Conservation (phyloP, 1,140 invertebrate species). For the Cyclargus thomasi region DNA sequence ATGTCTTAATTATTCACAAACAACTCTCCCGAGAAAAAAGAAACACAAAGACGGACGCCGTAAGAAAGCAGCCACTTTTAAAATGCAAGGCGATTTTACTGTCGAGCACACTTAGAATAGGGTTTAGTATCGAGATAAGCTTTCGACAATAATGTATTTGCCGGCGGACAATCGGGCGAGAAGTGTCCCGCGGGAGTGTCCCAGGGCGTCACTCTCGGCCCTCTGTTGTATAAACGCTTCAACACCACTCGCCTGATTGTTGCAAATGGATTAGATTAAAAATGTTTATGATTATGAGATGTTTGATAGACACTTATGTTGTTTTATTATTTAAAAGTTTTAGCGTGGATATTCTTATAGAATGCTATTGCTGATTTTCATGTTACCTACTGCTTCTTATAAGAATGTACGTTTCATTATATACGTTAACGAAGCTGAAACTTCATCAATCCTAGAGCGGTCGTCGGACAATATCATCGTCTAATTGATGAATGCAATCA, state of each 20-base stretch:
- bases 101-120: not conserved
- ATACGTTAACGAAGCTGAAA: not conserved
- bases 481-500: constrained; percentile 18
- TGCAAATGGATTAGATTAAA: constrained; percentile 22
- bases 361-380: not conserved
- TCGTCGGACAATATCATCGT: not conserved
- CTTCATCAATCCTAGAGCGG: not conserved
- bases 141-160: constrained; percentile 36
- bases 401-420: not conserved
- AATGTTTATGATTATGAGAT: not conserved
- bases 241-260: constrained; percentile 31
- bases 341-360: not conserved
- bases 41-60: not conserved
- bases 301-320: not conserved
- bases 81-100: not conserved
- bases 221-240: constrained; percentile 36
- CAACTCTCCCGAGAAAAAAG: too few relatives aligned
- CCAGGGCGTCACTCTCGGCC: constrained; percentile 23
- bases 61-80: not conserved
- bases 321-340: not conserved
- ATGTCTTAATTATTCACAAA: too few relatives aligned
- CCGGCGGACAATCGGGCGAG: constrained; percentile 40
- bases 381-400: not conserved
- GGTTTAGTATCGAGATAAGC: not conserved
- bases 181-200: constrained; percentile 34